Base-by-base conservation (phyloP, 2,797 vertebrate species). In the Anniella stebbinsi region DNA sequence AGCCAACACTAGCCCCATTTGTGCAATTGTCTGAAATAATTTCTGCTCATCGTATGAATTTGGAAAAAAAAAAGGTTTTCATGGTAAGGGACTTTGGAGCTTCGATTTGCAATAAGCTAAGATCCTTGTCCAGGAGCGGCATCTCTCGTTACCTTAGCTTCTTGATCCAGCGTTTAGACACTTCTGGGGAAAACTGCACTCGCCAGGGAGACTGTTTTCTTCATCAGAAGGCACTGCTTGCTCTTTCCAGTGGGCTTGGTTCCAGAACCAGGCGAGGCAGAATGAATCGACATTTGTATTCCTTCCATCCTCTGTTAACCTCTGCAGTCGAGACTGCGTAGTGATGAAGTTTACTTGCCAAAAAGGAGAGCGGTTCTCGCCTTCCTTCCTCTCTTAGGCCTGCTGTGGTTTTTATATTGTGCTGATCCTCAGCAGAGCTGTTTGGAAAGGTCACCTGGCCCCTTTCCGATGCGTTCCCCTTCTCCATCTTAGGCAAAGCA, bases 191-290 rank as follows among this genome's bases (percentile, higher is more conserved):
- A 87, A 87, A 18, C 36, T 69, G 28, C n/a, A n/a, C 45, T 41
- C 75, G 89, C 89, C 84, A 86, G 45, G 80, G n/a, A 73, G 80
- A 86, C 89, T 90, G 89, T 73, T 86, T 90, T 90, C 84, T 90
- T 60, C 84, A 90, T 90, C 60, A 86, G 54, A 73, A 45, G 28
- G 51, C 45, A 33, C 84, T 70, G 67, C 69, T 87, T 48, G 54
- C 77, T 87, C 57, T 48, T 38, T 75, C 80, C 69, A 36, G 13
- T 25, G 48, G 78, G 54, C 84, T 87, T 28, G 2, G 57, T 87
- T 90, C 78, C 84, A 90, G 84, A 69, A 36, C 25, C 78, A 82
- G 69, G 70, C 67, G 70, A 81, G 12, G 36, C 78, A 57, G 57
- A 83, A 67, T n/a, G 69, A 82, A 87, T 21, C 36, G 28, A 54